Evolutionary conservation across 2,797 vertebrate species (phyloP), one percentile per base, ranked within the genome.

Genomic region (Hyperoplus immaculatus): DNA sequence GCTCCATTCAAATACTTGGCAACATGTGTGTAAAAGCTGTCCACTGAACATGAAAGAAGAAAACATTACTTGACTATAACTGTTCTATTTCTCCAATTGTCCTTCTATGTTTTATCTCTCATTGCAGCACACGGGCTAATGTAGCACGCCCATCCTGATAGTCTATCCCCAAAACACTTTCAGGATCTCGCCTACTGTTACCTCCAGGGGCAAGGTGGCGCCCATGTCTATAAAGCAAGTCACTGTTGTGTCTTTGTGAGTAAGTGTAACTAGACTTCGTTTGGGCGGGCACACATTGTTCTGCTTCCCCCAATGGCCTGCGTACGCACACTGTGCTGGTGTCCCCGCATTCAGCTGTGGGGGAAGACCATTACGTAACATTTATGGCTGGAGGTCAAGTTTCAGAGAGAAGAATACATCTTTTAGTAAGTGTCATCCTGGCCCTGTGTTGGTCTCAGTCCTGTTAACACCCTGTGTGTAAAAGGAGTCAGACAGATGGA

Each of bases 241-340:
- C 75, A 84, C 77, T 73, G 78, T 61, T 57, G 59, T 18, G 56
- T 51, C 70, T 86, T 89, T 90, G 81, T 88, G 77, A 72, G 77
- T 65, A 81, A 77, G 83, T 85, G 80, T 88, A 89, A 88, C 79
- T 76, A 36, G 86, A 71, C 84, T 80, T 85, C 47, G 78, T 67
- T 46, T 72, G 46, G 72, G 75, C 45, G 72, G 63, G 74, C 68
- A 29, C 47, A 9, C 68, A 82, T 87, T 90, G 86, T 90, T 79
- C 74, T 41, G 69, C 53, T 54, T 80, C 59, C 29, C 54, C 29
- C 12, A 57, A 29, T 58, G 11, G 29, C 50, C 77, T 75, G 51
- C 15, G 16, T 43, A 5, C 43, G 16, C 18, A 46, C 14, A 8
- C 41, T 16, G 38, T 4, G 43, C 50, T 4, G 43, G 43, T 63